A percentile compares a stretch with the other conserved stretches of the same genome.
phyloP scores from a whole-genome alignment of 2,113 vertebrate species.

The Gobio gobio region DNA sequence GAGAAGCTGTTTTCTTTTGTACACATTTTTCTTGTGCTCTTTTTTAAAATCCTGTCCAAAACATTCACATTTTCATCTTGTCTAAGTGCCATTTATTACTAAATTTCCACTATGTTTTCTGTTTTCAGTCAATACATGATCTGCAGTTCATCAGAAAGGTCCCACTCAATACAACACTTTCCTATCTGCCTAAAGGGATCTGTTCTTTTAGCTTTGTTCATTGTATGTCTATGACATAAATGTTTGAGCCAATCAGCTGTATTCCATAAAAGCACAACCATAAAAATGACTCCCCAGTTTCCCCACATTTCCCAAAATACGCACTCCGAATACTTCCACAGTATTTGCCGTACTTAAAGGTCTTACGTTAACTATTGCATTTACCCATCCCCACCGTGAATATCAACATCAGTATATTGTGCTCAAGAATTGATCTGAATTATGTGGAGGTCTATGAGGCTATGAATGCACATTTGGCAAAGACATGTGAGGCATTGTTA shows the following conservation, averaged over 20 bases:
- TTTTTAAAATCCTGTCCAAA: background rate
- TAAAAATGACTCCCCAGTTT: background rate
- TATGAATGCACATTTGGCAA: slow-evolving; percentile 14
- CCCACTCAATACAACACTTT: slow-evolving; percentile 27
- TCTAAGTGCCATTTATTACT: slow-evolving; percentile 38
- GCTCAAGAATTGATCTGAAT: background rate
- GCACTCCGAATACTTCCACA: background rate
- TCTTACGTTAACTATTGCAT: slow-evolving; percentile 12
- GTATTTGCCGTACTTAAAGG: background rate
- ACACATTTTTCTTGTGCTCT: slow-evolving; percentile 3
- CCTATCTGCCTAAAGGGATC: background rate
- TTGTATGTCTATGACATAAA: background rate
- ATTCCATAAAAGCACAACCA: background rate
- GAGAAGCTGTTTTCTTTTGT: slow-evolving; percentile 2
- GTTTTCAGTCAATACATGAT: background rate
- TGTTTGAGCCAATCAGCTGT: slow-evolving; percentile 2
- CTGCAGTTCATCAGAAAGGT: slow-evolving; percentile 51
- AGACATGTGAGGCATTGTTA: slow-evolving; percentile 25
- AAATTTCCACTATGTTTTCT: background rate
- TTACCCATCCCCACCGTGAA: background rate
- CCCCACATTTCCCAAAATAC: background rate
- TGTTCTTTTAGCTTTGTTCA: background rate
- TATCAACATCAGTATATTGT: slow-evolving; percentile 17
- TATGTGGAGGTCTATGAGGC: background rate
- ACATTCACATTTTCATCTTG: background rate